Evolutionary conservation across 2,113 vertebrate genomes (phyloP), one percentile per base, ranked within the genome.

Genomic region (Puffinus mauretanicus): DNA sequence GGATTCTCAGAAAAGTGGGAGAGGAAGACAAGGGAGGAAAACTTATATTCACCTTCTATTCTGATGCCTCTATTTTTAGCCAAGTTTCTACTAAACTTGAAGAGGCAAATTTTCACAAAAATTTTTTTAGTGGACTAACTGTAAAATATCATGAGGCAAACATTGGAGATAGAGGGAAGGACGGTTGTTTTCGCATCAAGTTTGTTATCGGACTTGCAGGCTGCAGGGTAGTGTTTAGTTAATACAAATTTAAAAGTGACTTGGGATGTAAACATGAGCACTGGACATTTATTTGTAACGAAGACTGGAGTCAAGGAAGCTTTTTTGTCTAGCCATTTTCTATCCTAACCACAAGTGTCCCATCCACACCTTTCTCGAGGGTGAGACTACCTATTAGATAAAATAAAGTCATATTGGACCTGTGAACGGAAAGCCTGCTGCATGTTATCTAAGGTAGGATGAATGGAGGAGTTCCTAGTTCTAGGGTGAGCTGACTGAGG

Each of bases 221-320:
- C 71, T 84, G 51, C 87, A 96, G 76, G 87, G 54, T 97, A 93
- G 94, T 71, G 82, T 88, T 96, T 97, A 95, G 90, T 38, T 75
- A 82, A 91, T 61, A 71, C 12, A 51, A 96, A 88, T 72, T 94
- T 89, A 82, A 97, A 86, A 92, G 44, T 92, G 77, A 82, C 70
- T 76, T 92, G 93, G 65, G 94, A 61, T 88, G 62, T 87, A 82
- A 93, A 95, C 67, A n/a, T 11, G 81, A 95, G 86, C 94, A 88
- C 38, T 70, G 86, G 86, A 44, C 51, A 44, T 93, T 82, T 52
- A 82, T 91, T 94, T 92, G 66, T 96, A 89, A 87, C 1, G 1
- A 91, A 83, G 75, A 93, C 60, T 76, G 71, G 46, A 91, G 86
- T 76, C 69, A 70, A 83, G 76, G 57, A 95, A 90, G 73, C 29